Conservation (phyloP, 2,113 vertebrate genomes). For the Fregata magnificens region DNA sequence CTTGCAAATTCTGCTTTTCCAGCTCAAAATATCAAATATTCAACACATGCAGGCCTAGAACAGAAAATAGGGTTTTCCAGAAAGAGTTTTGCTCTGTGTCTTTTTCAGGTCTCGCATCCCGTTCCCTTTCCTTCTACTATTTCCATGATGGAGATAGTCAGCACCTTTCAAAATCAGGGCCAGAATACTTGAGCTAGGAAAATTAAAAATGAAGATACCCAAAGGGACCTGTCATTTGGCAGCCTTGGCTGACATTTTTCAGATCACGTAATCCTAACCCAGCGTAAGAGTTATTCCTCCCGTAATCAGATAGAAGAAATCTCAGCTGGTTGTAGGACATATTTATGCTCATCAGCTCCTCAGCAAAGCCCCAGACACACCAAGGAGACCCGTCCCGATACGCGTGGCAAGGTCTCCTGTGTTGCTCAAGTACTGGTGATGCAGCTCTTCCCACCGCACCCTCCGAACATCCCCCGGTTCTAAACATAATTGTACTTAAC, state of each 20-base stretch:
- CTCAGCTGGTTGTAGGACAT: background rate
- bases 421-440: conserved; percentile 58
- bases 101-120: background rate
- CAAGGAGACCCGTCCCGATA: conserved; percentile 47
- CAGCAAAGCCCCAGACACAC: conserved; percentile 62
- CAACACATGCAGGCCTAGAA: background rate
- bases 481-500: background rate
- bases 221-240: background rate
- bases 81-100: background rate
- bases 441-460: background rate
- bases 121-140: background rate
- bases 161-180: background rate
- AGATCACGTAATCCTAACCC: background rate
- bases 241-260: background rate
- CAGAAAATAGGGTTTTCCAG: background rate
- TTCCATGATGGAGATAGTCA: rapidly evolving
- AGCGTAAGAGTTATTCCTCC: rapidly evolving
- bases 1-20: background rate
- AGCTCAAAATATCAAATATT: background rate
- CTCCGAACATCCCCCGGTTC: background rate
- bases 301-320: background rate
- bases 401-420: conserved; percentile 53
- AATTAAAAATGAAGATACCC: rapidly evolving
- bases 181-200: background rate
- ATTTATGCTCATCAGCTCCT: conserved; percentile 56